Evolutionary conservation across 2,113 vertebrate species (phyloP).

Genomic region (Passer domesticus): DNA sequence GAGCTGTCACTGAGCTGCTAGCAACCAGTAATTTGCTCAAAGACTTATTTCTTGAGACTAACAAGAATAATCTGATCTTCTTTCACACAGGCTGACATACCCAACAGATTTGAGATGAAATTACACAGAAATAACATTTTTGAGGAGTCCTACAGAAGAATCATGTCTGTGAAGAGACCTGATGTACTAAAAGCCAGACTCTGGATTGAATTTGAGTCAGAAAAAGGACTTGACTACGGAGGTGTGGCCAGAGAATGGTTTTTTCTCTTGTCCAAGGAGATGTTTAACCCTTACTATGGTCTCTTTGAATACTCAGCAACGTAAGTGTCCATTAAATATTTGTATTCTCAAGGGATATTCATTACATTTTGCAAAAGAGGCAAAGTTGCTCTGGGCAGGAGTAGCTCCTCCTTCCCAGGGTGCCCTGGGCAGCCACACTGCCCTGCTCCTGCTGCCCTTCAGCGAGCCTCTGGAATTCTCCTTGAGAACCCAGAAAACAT

Average conservation of each 20-base stretch:
- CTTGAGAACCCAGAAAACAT: background rate
- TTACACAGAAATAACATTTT: conserved; percentile 97
- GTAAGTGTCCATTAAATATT: conserved; percentile 76
- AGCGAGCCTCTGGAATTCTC: background rate
- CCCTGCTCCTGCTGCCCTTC: background rate
- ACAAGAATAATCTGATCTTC: background rate
- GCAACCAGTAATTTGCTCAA: background rate
- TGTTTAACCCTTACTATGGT: conserved; percentile 99
- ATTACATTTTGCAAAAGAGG: background rate
- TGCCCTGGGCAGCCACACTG: background rate
- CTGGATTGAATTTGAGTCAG: conserved; percentile 98
- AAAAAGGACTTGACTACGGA: conserved; percentile 97
- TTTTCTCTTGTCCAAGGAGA: conserved; percentile 97
- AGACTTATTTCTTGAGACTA: background rate
- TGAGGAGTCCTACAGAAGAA: conserved; percentile 96
- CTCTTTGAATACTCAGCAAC: conserved; percentile 98
- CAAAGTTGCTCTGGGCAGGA: background rate
- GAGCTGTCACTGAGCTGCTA: background rate
- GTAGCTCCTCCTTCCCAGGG: background rate
- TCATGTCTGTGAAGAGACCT: conserved; percentile 96
- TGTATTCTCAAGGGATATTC: background rate
- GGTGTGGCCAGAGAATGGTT: conserved; percentile 99
- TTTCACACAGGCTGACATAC: conserved; percentile 88
- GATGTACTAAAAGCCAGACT: conserved; percentile 95
- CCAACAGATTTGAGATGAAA: conserved; percentile 99